These are phyloP conservation scores for Lophura nycthemera DNA, from an alignment of 2,113 vertebrate species.

Conservation along the genomic window DNA sequence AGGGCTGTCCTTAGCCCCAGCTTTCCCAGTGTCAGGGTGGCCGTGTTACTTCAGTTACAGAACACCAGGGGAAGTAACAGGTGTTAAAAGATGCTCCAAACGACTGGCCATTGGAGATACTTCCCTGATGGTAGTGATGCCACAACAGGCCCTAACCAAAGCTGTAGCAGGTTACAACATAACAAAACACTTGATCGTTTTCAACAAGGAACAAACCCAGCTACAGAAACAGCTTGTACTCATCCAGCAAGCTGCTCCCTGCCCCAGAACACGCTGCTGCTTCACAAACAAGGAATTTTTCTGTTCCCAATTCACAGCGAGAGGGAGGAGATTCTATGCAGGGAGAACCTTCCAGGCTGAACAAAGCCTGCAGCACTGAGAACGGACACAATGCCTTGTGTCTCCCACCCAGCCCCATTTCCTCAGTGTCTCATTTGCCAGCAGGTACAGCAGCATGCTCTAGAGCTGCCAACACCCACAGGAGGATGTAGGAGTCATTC, in stretches of 20 bases:
- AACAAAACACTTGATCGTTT: background rate
- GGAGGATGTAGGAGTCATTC: accelerated
- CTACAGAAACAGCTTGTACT: background rate
- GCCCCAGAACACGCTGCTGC: background rate
- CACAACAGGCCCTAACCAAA: background rate
- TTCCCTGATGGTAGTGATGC: background rate
- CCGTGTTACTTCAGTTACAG: accelerated
- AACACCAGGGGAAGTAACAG: background rate
- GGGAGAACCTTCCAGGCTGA: background rate
- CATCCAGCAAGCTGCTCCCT: accelerated
- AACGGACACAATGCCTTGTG: accelerated
- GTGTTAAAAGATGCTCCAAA: background rate
- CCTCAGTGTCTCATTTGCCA: accelerated
- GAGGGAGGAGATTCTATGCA: background rate
- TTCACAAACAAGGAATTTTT: background rate
- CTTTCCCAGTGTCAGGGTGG: background rate
- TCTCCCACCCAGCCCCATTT: background rate
- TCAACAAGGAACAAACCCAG: background rate
- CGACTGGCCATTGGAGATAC: background rate
- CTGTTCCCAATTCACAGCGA: background rate
- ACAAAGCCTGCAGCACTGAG: accelerated
- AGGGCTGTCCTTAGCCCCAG: accelerated
- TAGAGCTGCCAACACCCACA: accelerated
- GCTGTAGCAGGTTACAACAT: background rate
- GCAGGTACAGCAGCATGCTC: background rate